A percentile compares a stretch with the other conserved stretches of the same genome.
Conservation (phyloP, 2,888 invertebrate genomes). For the Cantharis nigra region DNA sequence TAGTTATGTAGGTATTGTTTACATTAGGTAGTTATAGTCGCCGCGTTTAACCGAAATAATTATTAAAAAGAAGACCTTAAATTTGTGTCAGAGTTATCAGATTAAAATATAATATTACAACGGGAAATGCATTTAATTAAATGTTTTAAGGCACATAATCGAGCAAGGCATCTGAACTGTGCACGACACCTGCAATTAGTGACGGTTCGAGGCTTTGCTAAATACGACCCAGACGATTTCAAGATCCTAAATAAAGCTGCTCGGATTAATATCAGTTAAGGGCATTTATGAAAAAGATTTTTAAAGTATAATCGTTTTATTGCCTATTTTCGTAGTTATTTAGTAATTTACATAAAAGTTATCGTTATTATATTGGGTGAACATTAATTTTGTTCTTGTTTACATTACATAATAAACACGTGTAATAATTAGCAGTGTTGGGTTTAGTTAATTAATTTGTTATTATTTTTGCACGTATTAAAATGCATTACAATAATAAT, state of each 20-base stretch:
- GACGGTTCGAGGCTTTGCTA: constrained; percentile 50
- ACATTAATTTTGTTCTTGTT: background rate
- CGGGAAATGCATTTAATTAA: constrained; percentile 56
- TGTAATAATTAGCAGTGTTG: background rate
- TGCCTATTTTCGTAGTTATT: background rate
- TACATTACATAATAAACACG: background rate
- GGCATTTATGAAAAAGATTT: background rate
- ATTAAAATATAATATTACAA: constrained; percentile 53
- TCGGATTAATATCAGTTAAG: constrained; percentile 1
- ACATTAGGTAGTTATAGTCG: background rate
- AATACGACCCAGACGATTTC: constrained; percentile 37
- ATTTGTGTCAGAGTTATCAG: constrained; percentile 43
- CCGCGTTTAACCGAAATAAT: constrained; percentile 28
- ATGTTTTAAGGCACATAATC: constrained; percentile 52
- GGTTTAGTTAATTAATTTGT: background rate
- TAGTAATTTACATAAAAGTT: background rate
- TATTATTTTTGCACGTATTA: background rate
- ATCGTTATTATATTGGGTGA: background rate
- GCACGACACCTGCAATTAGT: constrained; percentile 57
- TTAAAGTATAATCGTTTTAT: background rate
- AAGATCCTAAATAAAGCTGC: background rate
- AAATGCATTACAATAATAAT: background rate
- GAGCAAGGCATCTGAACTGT: constrained; percentile 48
- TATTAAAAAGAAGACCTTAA: constrained; percentile 29
- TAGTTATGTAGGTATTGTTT: background rate